Conservation (phyloP, 2,113 vertebrate genomes). For the Triplophysa tibetana region DNA sequence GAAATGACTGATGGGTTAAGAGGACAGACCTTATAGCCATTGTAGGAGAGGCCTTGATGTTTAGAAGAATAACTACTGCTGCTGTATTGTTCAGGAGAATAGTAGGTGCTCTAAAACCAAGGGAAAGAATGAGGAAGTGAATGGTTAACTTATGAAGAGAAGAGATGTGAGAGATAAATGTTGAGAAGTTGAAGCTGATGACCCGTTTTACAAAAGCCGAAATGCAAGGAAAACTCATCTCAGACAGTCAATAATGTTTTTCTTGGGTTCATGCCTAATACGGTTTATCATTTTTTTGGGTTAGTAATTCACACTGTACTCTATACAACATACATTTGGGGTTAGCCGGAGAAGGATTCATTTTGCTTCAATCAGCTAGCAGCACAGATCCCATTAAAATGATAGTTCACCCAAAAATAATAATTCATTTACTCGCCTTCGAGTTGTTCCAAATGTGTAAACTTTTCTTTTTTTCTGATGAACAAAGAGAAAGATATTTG, state of each 20-base stretch:
- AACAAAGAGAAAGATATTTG: too few relatives aligned
- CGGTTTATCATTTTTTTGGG: neutral
- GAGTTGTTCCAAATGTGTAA: too few relatives aligned
- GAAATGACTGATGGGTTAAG: neutral
- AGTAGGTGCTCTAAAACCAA: constrained; percentile 59
- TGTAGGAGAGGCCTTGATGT: constrained; percentile 61
- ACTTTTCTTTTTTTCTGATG: too few relatives aligned
- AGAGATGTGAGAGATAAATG: neutral
- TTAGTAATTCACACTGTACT: neutral
- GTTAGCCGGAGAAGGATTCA: neutral
- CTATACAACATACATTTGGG: neutral
- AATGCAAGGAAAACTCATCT: neutral
- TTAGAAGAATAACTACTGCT: constrained; percentile 66
- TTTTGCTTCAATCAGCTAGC: too few relatives aligned
- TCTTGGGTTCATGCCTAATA: too few relatives aligned
- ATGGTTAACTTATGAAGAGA: neutral
- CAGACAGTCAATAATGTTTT: neutral
- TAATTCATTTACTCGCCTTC: too few relatives aligned
- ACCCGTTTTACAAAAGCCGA: neutral
- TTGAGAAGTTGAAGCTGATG: neutral
- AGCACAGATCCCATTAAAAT: neutral
- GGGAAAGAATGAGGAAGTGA: constrained; percentile 21
- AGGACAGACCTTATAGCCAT: constrained; percentile 69
- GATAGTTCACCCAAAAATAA: too few relatives aligned
- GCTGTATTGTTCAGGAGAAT: constrained; percentile 66